phyloP scores from a whole-genome alignment of 2,797 vertebrate species.

The Syncerus caffer region DNA sequence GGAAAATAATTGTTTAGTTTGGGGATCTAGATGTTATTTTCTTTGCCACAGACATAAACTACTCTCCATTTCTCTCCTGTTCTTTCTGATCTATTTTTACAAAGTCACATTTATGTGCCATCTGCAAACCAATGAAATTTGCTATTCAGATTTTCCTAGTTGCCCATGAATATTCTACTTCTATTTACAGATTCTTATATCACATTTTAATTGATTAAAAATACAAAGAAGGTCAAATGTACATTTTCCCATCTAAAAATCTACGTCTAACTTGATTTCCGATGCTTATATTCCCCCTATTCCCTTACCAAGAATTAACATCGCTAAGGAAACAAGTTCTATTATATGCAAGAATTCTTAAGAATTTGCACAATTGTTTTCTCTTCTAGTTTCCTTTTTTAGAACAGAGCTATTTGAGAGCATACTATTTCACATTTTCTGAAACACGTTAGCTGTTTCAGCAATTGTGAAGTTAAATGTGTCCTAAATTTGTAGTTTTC shows the following conservation, averaged over 20 bases:
- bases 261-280: not conserved
- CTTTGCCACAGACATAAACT: conserved; percentile 15
- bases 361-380: not conserved
- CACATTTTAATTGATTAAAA: conserved; percentile 18
- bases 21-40: not conserved
- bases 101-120: conserved; percentile 8
- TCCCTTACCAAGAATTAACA: not conserved
- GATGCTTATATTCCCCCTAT: not conserved
- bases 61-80: not conserved
- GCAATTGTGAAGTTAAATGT: not conserved
- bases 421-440: not conserved
- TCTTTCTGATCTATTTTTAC: conserved; percentile 44
- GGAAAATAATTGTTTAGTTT: not conserved
- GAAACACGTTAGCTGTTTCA: not conserved
- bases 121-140: conserved; percentile 46
- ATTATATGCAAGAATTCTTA: not conserved
- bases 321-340: not conserved
- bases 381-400: not conserved
- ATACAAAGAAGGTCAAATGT: not conserved
- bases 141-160: conserved; percentile 38
- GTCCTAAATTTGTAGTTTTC: not conserved
- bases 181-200: not conserved
- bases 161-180: conserved; percentile 3
- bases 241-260: not conserved
- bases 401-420: not conserved